Evolutionary conservation across 2,113 vertebrate genomes (phyloP).

Genomic region (Cacatua alba): DNA sequence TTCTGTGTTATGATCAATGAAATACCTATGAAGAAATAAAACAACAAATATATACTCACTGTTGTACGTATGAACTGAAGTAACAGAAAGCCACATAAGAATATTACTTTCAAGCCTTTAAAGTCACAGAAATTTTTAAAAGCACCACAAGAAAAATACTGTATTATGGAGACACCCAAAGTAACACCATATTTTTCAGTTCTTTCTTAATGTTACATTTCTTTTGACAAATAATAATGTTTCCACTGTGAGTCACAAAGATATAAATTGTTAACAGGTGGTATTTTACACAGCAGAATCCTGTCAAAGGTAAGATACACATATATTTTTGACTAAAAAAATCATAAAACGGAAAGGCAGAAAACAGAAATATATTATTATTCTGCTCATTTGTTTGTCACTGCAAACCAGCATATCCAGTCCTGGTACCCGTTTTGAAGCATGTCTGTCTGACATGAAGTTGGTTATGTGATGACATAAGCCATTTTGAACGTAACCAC

Average conservation of each 20-base stretch:
- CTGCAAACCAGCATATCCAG: background rate
- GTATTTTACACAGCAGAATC: background rate
- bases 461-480: background rate
- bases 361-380: background rate
- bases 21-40: constrained; percentile 82
- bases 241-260: background rate
- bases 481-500: background rate
- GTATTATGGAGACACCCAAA: background rate
- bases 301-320: background rate
- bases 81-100: background rate
- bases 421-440: background rate
- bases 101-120: background rate
- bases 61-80: background rate
- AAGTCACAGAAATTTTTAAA: background rate
- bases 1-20: constrained; percentile 81
- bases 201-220: background rate
- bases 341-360: background rate
- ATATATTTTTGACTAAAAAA: background rate
- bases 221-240: background rate
- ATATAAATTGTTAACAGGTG: background rate
- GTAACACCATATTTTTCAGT: background rate
- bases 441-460: background rate
- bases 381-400: background rate
- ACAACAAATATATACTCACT: background rate
- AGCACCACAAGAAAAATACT: background rate